Conservation (phyloP, 2,888 invertebrate genomes). For the Orgyia antiqua region DNA sequence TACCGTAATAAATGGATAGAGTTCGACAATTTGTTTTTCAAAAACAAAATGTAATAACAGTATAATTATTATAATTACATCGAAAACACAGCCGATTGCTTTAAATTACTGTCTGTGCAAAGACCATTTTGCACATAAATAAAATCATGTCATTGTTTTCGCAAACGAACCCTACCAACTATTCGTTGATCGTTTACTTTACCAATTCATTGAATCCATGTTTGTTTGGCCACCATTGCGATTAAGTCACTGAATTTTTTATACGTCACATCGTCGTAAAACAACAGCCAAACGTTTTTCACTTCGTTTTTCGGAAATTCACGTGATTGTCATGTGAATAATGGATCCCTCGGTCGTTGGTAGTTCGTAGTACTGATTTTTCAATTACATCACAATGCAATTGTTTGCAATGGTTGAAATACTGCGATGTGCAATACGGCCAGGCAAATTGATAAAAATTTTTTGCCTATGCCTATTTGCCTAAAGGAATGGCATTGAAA, state of each 20-base stretch:
- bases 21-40: too few relatives aligned
- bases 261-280: conserved; percentile 57
- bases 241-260: conserved; percentile 71
- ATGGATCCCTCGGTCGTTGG: conserved; percentile 46
- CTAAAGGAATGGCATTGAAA: too few relatives aligned
- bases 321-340: conserved; percentile 72
- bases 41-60: too few relatives aligned
- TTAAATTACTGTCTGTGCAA: too few relatives aligned
- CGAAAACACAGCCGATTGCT: too few relatives aligned
- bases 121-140: not conserved
- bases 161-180: conserved; percentile 40
- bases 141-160: conserved; percentile 19
- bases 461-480: conserved; percentile 4
- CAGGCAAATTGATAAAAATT: conserved; percentile 15
- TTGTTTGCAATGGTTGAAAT: conserved; percentile 23
- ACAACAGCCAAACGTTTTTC: conserved; percentile 65
- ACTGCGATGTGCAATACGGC: conserved; percentile 13
- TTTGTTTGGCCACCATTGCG: conserved; percentile 58
- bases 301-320: conserved; percentile 67
- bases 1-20: too few relatives aligned
- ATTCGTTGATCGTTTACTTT: conserved; percentile 47
- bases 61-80: too few relatives aligned
- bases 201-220: conserved; percentile 42
- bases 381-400: conserved; percentile 70
- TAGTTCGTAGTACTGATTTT: conserved; percentile 63